A percentile compares a stretch with the other conserved stretches of the same genome.
phyloP scores from a whole-genome alignment of 2,797 vertebrate species.

The Setipinna tenuifilis region DNA sequence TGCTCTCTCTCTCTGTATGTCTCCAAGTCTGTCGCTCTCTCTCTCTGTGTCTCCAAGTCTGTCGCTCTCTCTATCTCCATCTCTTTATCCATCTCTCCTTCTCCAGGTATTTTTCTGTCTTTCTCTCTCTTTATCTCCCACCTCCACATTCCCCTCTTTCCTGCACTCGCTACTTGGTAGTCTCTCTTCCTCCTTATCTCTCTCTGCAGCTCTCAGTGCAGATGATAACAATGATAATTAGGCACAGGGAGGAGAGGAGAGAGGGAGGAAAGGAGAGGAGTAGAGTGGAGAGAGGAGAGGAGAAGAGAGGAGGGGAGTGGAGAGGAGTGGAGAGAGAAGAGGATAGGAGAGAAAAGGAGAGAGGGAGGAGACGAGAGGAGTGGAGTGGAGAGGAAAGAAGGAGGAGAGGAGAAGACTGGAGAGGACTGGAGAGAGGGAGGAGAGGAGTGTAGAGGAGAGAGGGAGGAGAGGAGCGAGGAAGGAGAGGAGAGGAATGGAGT shows the following conservation, averaged over 20 bases:
- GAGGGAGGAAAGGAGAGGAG: too few relatives aligned
- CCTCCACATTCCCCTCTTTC: neutral
- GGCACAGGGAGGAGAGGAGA: neutral
- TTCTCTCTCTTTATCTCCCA: neutral
- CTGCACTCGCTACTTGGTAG: neutral
- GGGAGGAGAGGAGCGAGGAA: too few relatives aligned
- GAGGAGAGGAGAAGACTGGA: too few relatives aligned
- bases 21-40: neutral
- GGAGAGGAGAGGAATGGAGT: neutral
- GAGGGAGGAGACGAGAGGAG: too few relatives aligned
- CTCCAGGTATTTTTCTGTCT: neutral
- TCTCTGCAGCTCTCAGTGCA: neutral
- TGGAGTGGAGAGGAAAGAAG: too few relatives aligned
- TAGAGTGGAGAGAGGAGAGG: neutral
- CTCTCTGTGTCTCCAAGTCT: neutral
- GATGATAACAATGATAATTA: constrained; percentile 13
- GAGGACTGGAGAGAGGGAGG: too few relatives aligned
- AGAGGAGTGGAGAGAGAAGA: too few relatives aligned
- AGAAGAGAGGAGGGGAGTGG: too few relatives aligned
- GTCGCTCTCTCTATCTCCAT: neutral
- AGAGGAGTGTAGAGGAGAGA: too few relatives aligned
- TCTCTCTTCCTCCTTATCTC: neutral
- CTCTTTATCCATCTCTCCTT: neutral
- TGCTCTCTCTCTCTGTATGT: too few relatives aligned
- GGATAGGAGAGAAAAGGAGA: too few relatives aligned